phyloP scores from a whole-genome alignment of 2,888 invertebrate species.

The Helicoverpa assulta region DNA sequence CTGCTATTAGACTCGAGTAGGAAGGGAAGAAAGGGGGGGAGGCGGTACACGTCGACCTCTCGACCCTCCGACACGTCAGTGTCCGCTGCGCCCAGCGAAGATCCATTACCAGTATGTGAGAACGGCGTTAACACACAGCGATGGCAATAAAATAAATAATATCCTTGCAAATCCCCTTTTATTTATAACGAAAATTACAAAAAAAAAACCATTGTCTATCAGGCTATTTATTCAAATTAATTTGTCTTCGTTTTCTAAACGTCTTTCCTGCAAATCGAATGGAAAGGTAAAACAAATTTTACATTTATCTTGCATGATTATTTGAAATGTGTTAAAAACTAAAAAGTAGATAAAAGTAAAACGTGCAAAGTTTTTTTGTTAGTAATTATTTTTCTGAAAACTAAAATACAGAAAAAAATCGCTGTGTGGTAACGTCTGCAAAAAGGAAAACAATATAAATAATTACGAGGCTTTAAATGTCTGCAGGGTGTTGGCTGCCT shows the following conservation, averaged over 20 bases:
- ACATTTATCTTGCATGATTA: conserved; percentile 30
- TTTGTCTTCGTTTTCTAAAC: conserved; percentile 15
- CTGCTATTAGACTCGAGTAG: conserved; percentile 89
- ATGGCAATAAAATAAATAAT: conserved; percentile 57
- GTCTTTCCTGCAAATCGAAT: conserved; percentile 37
- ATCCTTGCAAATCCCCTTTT: conserved; percentile 59
- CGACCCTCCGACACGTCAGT: conserved; percentile 87
- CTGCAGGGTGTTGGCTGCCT: conserved; percentile 90
- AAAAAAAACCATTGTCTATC: conserved; percentile 20
- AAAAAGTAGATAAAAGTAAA: background rate
- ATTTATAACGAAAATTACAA: conserved; percentile 32
- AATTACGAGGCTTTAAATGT: conserved; percentile 86
- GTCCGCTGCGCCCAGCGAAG: conserved; percentile 88
- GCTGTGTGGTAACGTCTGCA: conserved; percentile 85
- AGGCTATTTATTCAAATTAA: conserved; percentile 26
- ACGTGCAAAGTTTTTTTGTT: background rate
- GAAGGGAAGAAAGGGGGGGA: conserved; percentile 82
- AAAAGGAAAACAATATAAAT: conserved; percentile 55
- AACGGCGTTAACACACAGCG: conserved; percentile 85
- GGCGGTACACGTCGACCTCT: conserved; percentile 87
- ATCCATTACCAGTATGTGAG: conserved; percentile 87
- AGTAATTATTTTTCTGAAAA: conserved; percentile 25
- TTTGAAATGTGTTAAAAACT: conserved; percentile 22
- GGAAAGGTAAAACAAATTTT: conserved; percentile 44
- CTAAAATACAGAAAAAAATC: conserved; percentile 58